Evolutionary conservation across 1,140 invertebrate genomes (phyloP).

Genomic region (Aphidius gifuensis): DNA sequence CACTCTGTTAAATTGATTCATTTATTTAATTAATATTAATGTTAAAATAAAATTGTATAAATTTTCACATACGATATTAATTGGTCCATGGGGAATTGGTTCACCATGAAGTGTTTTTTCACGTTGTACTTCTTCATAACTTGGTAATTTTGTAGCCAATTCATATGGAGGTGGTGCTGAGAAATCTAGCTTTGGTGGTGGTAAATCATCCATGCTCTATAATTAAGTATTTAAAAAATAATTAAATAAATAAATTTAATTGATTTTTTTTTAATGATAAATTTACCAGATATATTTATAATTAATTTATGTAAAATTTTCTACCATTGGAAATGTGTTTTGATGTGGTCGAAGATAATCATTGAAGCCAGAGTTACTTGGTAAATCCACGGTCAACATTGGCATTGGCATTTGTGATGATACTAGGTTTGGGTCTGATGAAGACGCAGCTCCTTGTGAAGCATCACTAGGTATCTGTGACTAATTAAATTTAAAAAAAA

Average conservation of each 20-base stretch:
- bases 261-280: neutral
- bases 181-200: constrained; percentile 76
- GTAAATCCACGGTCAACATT: constrained; percentile 35
- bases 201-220: constrained; percentile 58
- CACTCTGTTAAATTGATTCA: constrained; percentile 41
- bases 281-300: neutral
- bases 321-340: constrained; percentile 18
- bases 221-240: neutral
- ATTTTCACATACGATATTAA: constrained; percentile 39
- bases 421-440: constrained; percentile 27
- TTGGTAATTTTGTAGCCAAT: constrained; percentile 77
- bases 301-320: neutral
- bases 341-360: constrained; percentile 1
- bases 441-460: constrained; percentile 26
- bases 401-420: constrained; percentile 28
- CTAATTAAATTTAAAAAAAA: constrained; percentile 8
- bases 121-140: constrained; percentile 86
- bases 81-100: constrained; percentile 47
- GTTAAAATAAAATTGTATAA: neutral
- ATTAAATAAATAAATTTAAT: neutral
- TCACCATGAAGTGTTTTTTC: constrained; percentile 79
- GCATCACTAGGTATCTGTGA: constrained; percentile 23
- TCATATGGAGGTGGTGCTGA: constrained; percentile 84
- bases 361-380: constrained; percentile 30
- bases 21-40: neutral